These are phyloP conservation scores for Uloborus diversus DNA, from an alignment of 1,140 invertebrate species.

Conservation along the genomic window DNA sequence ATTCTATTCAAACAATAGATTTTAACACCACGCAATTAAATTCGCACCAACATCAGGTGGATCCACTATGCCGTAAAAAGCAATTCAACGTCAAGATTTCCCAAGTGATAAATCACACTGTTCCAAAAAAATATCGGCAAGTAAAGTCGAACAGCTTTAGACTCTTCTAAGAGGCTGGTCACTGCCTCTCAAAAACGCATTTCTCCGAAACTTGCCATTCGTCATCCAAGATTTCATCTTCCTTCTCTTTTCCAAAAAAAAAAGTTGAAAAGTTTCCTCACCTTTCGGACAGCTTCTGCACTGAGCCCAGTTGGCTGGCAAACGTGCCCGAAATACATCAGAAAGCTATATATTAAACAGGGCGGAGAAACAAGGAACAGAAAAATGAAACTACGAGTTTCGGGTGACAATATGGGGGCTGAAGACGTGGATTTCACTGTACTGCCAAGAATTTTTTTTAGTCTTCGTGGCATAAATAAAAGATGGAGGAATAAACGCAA, in stretches of 20 bases:
- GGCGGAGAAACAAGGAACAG: not conserved
- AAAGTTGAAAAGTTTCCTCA: not conserved
- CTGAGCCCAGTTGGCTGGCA: not conserved
- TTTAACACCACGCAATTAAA: too few species aligned
- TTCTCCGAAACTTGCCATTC: not conserved
- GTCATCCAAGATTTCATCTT: not conserved
- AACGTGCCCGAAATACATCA: slow-evolving; percentile 1
- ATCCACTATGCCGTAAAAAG: too few species aligned
- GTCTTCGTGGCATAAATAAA: not conserved
- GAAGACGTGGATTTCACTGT: not conserved
- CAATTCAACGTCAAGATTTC: too few species aligned
- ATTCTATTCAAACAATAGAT: too few species aligned
- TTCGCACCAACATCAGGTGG: too few species aligned
- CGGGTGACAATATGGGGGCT: not conserved
- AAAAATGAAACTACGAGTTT: not conserved
- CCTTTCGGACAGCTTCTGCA: not conserved
- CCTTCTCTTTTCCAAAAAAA: not conserved
- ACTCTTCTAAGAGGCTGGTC: not conserved
- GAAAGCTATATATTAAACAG: not conserved
- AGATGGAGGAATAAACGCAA: not conserved
- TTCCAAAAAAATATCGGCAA: slow-evolving; percentile 6
- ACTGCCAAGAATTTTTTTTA: not conserved
- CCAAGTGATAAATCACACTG: too few species aligned
- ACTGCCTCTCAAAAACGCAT: not conserved
- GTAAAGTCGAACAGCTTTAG: not conserved